Evolutionary conservation across 2,113 vertebrate species (phyloP).

Genomic region (Hystrix cristata): DNA sequence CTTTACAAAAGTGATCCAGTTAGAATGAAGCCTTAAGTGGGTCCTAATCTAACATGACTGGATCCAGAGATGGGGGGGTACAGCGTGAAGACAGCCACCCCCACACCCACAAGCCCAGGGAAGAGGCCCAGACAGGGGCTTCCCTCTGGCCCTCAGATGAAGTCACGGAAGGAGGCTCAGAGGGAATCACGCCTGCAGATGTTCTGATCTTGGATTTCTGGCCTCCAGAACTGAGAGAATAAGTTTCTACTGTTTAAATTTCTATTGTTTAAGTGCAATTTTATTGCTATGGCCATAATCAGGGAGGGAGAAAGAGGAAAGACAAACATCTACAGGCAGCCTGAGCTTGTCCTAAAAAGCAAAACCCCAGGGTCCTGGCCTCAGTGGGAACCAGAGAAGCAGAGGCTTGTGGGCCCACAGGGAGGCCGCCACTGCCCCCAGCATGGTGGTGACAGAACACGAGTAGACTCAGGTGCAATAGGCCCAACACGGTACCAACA

Average conservation of each 20-base stretch:
- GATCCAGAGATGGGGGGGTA: not conserved
- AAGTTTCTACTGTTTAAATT: too few relatives aligned
- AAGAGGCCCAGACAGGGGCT: not conserved
- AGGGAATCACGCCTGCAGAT: fast-evolving
- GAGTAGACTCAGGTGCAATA: too few relatives aligned
- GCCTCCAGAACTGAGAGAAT: not conserved
- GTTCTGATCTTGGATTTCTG: not conserved
- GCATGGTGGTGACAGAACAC: not conserved
- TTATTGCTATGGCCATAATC: too few relatives aligned
- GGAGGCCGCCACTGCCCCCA: not conserved
- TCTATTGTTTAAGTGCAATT: not conserved
- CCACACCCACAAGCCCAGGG: not conserved
- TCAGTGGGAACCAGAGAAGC: not conserved
- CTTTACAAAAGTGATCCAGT: not conserved
- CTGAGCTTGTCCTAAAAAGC: not conserved
- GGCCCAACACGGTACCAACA: fast-evolving
- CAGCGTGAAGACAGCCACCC: not conserved
- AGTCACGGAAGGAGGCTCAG: too few relatives aligned
- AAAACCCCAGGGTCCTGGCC: not conserved
- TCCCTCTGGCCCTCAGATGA: not conserved
- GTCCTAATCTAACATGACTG: fast-evolving
- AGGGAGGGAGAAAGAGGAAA: too few relatives aligned
- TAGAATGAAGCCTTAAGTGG: not conserved
- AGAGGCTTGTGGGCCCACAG: fast-evolving
- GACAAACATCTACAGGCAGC: fast-evolving